These are phyloP conservation scores for Neosilurus mollespiculum DNA, from an alignment of 2,797 vertebrate genomes.

Conservation along the genomic window DNA sequence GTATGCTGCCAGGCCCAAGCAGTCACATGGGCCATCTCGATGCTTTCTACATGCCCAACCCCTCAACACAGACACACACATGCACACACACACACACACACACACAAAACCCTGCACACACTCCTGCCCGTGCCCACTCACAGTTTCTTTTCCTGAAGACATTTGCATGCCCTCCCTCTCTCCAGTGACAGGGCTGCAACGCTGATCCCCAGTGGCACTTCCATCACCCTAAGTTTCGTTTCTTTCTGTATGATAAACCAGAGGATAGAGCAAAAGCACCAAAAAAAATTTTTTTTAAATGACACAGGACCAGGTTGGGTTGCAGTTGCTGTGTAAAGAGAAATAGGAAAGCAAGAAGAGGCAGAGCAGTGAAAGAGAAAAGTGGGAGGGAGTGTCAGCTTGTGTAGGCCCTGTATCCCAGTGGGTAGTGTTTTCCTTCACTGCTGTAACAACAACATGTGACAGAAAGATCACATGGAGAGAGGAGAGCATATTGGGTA, in stretches of 20 bases:
- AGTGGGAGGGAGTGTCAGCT: conserved; percentile 49
- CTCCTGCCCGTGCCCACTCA: conserved; percentile 12
- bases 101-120: conserved; percentile 13
- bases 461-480: conserved; percentile 72
- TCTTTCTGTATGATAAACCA: conserved; percentile 66
- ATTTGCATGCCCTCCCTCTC: conserved; percentile 39
- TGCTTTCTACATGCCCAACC: conserved; percentile 21
- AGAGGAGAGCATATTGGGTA: conserved; percentile 43
- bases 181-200: conserved; percentile 44
- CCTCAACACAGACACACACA: conserved; percentile 3
- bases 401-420: conserved; percentile 62
- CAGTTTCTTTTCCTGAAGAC: conserved; percentile 41
- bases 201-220: conserved; percentile 71
- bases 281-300: neutral
- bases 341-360: conserved; percentile 15
- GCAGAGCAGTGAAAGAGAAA: neutral
- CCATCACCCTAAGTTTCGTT: conserved; percentile 64
- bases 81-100: conserved; percentile 1
- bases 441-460: conserved; percentile 71
- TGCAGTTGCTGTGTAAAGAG: conserved; percentile 8
- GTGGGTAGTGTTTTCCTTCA: conserved; percentile 72
- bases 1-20: conserved; percentile 38
- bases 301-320: neutral
- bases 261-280: conserved; percentile 46
- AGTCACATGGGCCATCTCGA: conserved; percentile 34